These are phyloP conservation scores for Anthopleura xanthogrammica DNA, from an alignment of 92 coral and sea anemone genomes.

Conservation along the genomic window DNA sequence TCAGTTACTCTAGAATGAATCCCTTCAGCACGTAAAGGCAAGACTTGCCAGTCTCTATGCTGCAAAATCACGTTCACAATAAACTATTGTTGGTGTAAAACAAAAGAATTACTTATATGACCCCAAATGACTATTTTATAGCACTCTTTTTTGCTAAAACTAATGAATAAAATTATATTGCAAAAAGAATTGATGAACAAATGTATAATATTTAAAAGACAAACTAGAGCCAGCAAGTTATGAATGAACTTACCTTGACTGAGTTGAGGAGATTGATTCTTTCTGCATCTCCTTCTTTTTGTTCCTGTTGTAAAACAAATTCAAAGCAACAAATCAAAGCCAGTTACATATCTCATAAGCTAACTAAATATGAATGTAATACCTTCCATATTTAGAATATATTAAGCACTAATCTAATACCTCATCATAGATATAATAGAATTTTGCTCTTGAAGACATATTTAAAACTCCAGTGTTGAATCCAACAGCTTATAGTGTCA, in stretches of 20 bases:
- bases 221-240: not conserved
- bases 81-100: not conserved
- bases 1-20: not conserved
- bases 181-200: not conserved
- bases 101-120: too few relatives aligned
- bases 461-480: not conserved
- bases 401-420: not conserved
- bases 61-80: not conserved
- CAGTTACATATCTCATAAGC: not conserved
- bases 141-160: too few relatives aligned
- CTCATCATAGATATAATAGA: conserved; percentile 40
- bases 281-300: conserved; percentile 91
- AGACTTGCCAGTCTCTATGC: not conserved
- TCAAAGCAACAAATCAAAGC: not conserved
- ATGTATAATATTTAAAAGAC: not conserved
- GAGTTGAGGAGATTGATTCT: conserved; percentile 83
- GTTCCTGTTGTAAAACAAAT: conserved; percentile 42
- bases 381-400: not conserved
- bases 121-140: too few relatives aligned
- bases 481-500: not conserved
- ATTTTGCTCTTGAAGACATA: conserved; percentile 28
- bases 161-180: too few relatives aligned
- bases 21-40: not conserved
- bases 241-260: conserved; percentile 71
- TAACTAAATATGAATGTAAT: not conserved